Base-by-base conservation (phyloP, 2,888 invertebrate species). In the Hydroisotoma schaefferi region DNA sequence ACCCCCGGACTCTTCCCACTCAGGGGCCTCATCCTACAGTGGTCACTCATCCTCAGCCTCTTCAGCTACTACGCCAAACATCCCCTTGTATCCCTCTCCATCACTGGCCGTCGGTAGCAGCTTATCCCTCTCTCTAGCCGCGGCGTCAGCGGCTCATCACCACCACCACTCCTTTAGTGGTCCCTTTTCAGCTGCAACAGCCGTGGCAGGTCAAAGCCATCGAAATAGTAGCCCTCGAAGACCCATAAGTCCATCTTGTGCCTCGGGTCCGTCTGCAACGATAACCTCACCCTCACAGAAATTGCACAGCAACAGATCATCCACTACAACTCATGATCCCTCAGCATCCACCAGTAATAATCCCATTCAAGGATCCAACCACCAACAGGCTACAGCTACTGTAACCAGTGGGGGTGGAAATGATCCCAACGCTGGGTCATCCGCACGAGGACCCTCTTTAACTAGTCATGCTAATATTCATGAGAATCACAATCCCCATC, bases 1-100 rank as follows among this genome's bases (percentile, higher is more conserved):
- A 2, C 72, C 72, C 2, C 68, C 69, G 18, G 72, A 72, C 38
- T 70, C 70, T 1, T 62, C 68, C 1, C 65, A 69, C 54, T 69
- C 69, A 1, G 67, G 68, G 37, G 64, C 69, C 1, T 69, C 67
- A 25, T 69, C 69, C 0, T 70, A 72, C 61, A 67, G 64, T 47
- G 66, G 69, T 68, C 73, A 65, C 56, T 71, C 69, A 65, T 63
- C 60, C 25, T 59, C 61, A 18, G 47, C 69, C 52, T 55, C 38
- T 15, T n/a, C 26, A 23, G 26, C 26, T 23, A 6, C 43, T 18
- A 37, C 37, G 8, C 20, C 25, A 6, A 6, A 28, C 20, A 5
- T n/a, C 23, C 49, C 43, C 33, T 12, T 33, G 33, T 6, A 12
- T 10, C 6, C 33, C 18, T n/a, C 43, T 15, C 12, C 43, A 10